phyloP scores from a whole-genome alignment of 1,140 invertebrate species.

The Mylabris phalerata region DNA sequence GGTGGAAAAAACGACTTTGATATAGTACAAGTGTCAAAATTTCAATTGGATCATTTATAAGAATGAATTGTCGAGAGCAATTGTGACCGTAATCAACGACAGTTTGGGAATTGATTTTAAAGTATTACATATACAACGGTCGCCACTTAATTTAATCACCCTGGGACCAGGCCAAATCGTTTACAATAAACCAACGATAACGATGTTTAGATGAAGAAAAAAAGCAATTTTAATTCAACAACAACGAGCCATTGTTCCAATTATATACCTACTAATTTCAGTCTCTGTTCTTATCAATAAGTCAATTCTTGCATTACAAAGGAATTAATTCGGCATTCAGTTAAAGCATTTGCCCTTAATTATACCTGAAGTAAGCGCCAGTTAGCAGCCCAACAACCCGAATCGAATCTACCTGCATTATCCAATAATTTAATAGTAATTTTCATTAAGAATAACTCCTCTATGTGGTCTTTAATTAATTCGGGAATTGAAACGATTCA shows the following conservation, averaged over 20 bases:
- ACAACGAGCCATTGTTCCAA: no score
- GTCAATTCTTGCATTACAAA: conserved; percentile 14
- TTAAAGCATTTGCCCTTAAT: conserved; percentile 16
- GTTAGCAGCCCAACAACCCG: conserved; percentile 13
- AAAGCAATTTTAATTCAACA: no score
- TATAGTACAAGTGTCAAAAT: conserved; percentile 12
- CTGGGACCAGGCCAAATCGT: no score
- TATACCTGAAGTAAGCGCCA: conserved; percentile 11
- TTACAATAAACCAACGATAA: no score
- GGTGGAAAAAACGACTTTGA: conserved; percentile 6
- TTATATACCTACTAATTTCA: conserved; percentile 1
- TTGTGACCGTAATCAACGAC: no score
- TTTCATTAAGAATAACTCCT: no score
- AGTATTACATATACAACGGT: no score
- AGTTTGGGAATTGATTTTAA: no score
- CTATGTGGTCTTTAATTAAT: no score
- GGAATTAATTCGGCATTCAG: conserved; percentile 15
- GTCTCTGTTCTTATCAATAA: conserved; percentile 4
- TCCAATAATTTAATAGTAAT: not conserved
- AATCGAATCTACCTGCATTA: conserved; percentile 13
- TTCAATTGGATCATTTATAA: conserved; percentile 17
- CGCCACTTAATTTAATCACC: no score
- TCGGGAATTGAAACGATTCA: no score
- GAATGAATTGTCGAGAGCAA: not conserved
- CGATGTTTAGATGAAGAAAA: no score